Percentiles rank a stretch among this genome's conserved stretches.
These are phyloP conservation scores for Baryphthengus martii DNA, from an alignment of 2,113 vertebrate genomes.

Conservation along the genomic window DNA sequence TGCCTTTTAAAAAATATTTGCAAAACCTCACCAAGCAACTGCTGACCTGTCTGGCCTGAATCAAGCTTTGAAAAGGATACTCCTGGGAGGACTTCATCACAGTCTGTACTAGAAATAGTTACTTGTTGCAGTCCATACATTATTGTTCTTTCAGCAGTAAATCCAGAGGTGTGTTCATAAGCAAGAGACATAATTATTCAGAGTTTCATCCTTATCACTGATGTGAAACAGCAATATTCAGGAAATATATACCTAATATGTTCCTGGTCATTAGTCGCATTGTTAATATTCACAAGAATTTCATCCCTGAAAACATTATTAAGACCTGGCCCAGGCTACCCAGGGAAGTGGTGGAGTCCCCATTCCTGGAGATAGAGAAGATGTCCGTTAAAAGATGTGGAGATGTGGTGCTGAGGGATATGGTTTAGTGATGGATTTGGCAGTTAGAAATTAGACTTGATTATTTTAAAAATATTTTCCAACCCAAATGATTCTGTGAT, in stretches of 20 bases:
- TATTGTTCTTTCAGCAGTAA: not conserved
- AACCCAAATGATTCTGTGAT: not conserved
- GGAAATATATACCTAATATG: not conserved
- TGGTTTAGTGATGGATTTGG: not conserved
- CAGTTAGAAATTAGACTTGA: not conserved
- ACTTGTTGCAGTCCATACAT: not conserved
- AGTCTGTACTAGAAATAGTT: not conserved
- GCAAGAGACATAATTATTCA: not conserved
- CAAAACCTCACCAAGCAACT: not conserved
- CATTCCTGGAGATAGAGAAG: not conserved
- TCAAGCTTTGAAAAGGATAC: not conserved
- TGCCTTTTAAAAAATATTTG: not conserved
- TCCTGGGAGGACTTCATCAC: not conserved
- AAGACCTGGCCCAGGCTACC: not conserved
- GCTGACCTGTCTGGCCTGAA: not conserved
- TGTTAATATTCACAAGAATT: not conserved
- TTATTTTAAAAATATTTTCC: not conserved
- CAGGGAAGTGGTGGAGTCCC: not conserved
- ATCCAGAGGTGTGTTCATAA: not conserved
- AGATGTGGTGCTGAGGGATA: not conserved
- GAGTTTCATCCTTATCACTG: not conserved
- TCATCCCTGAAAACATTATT: not conserved
- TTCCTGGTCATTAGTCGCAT: not conserved
- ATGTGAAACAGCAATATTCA: not conserved
- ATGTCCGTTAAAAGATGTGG: not conserved